phyloP scores from a whole-genome alignment of 2,113 vertebrate genomes.

The Excalfactoria chinensis region DNA sequence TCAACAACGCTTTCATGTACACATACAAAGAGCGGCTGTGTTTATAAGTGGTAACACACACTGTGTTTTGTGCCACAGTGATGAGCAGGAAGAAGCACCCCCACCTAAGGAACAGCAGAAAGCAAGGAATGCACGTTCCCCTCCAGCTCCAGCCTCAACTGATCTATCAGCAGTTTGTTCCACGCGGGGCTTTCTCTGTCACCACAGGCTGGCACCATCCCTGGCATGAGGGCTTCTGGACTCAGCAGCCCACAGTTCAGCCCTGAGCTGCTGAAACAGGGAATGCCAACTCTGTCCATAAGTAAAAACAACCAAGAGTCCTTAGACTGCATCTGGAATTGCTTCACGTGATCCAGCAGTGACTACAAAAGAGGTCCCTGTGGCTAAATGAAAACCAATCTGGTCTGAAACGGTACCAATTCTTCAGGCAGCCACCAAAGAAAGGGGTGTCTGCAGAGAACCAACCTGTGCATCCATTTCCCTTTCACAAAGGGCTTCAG shows the following conservation, averaged over 20 bases:
- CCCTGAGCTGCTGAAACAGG: neutral
- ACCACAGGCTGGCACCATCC: neutral
- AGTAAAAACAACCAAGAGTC: neutral
- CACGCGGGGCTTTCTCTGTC: neutral
- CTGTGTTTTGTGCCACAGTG: neutral
- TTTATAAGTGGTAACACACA: neutral
- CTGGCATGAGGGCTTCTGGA: neutral
- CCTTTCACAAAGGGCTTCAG: conserved; percentile 59
- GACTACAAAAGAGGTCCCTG: neutral
- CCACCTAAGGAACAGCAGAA: neutral
- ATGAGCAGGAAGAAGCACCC: neutral
- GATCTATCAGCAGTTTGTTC: neutral
- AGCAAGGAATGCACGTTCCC: neutral
- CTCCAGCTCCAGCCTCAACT: neutral
- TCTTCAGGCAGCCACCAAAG: neutral
- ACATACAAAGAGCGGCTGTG: neutral
- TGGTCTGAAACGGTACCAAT: neutral
- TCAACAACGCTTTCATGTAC: neutral
- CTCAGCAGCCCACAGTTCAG: neutral
- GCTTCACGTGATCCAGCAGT: neutral
- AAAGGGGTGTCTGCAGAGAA: conserved; percentile 11
- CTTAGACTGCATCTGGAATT: neutral
- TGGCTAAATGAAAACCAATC: neutral
- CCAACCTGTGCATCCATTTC: neutral
- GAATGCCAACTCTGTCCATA: neutral